Evolutionary conservation across 2,888 invertebrate species (phyloP).

Genomic region (Brassicogethes aeneus): DNA sequence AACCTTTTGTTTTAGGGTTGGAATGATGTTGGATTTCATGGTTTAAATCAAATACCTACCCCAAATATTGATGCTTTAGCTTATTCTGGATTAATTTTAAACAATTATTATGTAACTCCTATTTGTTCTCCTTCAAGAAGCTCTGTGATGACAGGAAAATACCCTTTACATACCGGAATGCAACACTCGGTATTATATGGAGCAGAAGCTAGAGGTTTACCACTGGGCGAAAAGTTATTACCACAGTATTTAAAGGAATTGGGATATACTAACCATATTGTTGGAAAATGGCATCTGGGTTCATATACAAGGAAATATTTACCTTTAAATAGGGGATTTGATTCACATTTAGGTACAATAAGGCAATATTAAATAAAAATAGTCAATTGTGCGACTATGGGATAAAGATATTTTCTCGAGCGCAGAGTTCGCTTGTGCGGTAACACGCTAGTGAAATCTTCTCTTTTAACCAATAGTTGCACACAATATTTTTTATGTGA

Average conservation of each 20-base stretch:
- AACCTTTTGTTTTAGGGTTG: constrained; percentile 82
- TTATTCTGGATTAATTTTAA: constrained; percentile 70
- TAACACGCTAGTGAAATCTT: no score
- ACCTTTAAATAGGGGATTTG: constrained; percentile 57
- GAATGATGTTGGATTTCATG: constrained; percentile 90
- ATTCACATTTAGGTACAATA: constrained; percentile 57
- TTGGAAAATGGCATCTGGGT: constrained; percentile 91
- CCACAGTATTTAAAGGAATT: constrained; percentile 73
- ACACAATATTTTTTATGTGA: no score
- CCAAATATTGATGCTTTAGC: constrained; percentile 88
- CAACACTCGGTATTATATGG: constrained; percentile 68
- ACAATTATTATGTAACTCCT: constrained; percentile 84
- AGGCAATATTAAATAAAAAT: no score
- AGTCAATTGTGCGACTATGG: no score
- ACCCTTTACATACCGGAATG: constrained; percentile 85
- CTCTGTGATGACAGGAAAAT: constrained; percentile 84
- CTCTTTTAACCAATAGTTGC: no score
- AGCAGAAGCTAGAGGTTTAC: constrained; percentile 73
- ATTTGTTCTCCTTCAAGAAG: constrained; percentile 86
- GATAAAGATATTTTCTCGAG: no score
- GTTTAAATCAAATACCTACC: constrained; percentile 79
- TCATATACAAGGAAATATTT: constrained; percentile 59
- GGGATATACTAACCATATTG: constrained; percentile 72
- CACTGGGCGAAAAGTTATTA: constrained; percentile 68
- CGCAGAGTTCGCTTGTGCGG: no score